A percentile compares a stretch with the other conserved stretches of the same genome.
These are phyloP conservation scores for Lasioglossum figueresi DNA, from an alignment of 2,888 invertebrate species.

Conservation along the genomic window DNA sequence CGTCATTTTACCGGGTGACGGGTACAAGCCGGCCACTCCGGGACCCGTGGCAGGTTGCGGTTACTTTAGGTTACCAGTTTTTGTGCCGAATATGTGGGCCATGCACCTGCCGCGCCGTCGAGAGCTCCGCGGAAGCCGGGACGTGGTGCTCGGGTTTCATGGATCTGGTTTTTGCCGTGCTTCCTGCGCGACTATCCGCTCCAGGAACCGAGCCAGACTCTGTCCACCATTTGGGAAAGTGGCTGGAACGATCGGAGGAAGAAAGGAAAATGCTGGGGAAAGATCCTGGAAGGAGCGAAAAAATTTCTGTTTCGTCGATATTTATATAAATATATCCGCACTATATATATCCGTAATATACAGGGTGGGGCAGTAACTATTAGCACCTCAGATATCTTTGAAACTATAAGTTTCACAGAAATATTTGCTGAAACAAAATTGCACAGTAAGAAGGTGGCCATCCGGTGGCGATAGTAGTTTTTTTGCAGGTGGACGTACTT, in stretches of 20 bases:
- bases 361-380: too few relatives aligned
- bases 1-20: constrained; percentile 48
- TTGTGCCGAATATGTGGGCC: constrained; percentile 74
- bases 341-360: too few relatives aligned
- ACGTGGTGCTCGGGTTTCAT: constrained; percentile 62
- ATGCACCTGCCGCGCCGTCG: constrained; percentile 73
- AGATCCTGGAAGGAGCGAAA: not conserved
- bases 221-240: not conserved
- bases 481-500: too few relatives aligned
- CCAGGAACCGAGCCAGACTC: not conserved
- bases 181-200: constrained; percentile 55
- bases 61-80: constrained; percentile 74
- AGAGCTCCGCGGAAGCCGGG: constrained; percentile 61
- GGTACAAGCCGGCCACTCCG: constrained; percentile 41
- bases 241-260: not conserved
- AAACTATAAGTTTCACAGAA: too few relatives aligned
- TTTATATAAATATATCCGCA: too few relatives aligned
- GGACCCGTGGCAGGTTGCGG: constrained; percentile 52
- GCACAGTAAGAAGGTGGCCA: too few relatives aligned
- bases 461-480: too few relatives aligned
- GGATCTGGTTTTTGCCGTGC: constrained; percentile 68
- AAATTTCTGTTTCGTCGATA: constrained; percentile 56
- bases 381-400: too few relatives aligned
- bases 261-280: not conserved
- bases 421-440: too few relatives aligned